Conservation (phyloP, 2,113 vertebrate genomes). For the Thoracochromis brauschi region DNA sequence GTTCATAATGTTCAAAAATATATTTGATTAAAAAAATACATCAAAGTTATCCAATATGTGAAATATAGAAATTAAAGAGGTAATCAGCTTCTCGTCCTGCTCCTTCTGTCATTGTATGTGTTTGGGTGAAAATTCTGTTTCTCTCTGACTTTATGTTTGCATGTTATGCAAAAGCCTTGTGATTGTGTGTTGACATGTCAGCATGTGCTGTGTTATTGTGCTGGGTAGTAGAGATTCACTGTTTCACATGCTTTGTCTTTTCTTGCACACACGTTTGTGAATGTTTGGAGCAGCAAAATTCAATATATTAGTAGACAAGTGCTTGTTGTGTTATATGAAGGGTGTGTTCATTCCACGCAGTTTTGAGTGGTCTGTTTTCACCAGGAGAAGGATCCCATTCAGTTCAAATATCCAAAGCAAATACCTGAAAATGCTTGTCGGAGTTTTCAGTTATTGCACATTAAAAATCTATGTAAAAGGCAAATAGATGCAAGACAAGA, state of each 20-base stretch:
- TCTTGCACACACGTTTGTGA: neutral
- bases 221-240: neutral
- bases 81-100: neutral
- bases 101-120: neutral
- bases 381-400: neutral
- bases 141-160: neutral
- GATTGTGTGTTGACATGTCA: neutral
- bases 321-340: neutral
- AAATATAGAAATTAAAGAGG: neutral
- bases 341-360: neutral
- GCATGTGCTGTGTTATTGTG: neutral
- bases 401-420: neutral
- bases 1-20: neutral
- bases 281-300: neutral
- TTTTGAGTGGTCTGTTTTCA: fast-evolving
- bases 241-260: neutral
- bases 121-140: neutral
- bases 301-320: neutral
- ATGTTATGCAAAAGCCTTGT: neutral
- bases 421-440: fast-evolving
- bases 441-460: neutral
- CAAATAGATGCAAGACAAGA: neutral
- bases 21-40: neutral
- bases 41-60: neutral
- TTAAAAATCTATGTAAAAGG: neutral